phyloP scores from a whole-genome alignment of 2,113 vertebrate genomes.

The Poecile atricapillus region DNA sequence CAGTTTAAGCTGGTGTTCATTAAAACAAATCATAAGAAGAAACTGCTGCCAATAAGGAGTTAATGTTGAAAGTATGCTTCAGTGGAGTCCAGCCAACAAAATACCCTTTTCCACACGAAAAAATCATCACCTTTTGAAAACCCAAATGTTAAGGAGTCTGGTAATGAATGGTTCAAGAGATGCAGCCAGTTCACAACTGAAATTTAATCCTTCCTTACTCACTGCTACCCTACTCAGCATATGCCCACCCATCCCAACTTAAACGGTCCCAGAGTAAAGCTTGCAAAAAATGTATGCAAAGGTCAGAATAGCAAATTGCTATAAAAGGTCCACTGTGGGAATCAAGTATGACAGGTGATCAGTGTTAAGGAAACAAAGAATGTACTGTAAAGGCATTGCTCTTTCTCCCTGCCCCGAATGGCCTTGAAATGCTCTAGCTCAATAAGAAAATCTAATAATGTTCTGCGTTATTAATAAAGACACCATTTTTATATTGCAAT shows the following conservation, averaged over 20 bases:
- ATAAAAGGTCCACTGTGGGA: slow-evolving; percentile 56
- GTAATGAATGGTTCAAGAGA: slow-evolving; percentile 49
- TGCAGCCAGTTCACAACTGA: slow-evolving; percentile 24
- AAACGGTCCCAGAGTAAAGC: slow-evolving; percentile 26
- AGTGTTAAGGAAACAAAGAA: slow-evolving; percentile 62
- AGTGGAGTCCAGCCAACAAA: slow-evolving; percentile 43
- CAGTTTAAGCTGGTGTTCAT: slow-evolving; percentile 27
- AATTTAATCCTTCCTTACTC: slow-evolving; percentile 38
- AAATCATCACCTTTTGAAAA: slow-evolving; percentile 59
- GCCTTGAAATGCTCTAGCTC: slow-evolving; percentile 24
- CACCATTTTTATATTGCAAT: not conserved
- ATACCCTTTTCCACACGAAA: slow-evolving; percentile 39
- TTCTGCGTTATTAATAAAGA: slow-evolving; percentile 57
- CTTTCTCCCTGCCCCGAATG: not conserved
- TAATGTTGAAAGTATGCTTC: slow-evolving; percentile 44
- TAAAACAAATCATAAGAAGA: slow-evolving; percentile 38
- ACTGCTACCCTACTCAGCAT: not conserved
- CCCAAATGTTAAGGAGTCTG: slow-evolving; percentile 3
- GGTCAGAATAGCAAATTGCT: slow-evolving; percentile 62
- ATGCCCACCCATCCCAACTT: slow-evolving; percentile 23
- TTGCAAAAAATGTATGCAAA: slow-evolving; percentile 54
- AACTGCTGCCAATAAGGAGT: slow-evolving; percentile 35
- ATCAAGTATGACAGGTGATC: slow-evolving; percentile 65
- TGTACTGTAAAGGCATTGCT: slow-evolving; percentile 37
- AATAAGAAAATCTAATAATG: slow-evolving; percentile 32